These are phyloP conservation scores for Steatornis caripensis DNA, from an alignment of 2,113 vertebrate species.

Conservation along the genomic window DNA sequence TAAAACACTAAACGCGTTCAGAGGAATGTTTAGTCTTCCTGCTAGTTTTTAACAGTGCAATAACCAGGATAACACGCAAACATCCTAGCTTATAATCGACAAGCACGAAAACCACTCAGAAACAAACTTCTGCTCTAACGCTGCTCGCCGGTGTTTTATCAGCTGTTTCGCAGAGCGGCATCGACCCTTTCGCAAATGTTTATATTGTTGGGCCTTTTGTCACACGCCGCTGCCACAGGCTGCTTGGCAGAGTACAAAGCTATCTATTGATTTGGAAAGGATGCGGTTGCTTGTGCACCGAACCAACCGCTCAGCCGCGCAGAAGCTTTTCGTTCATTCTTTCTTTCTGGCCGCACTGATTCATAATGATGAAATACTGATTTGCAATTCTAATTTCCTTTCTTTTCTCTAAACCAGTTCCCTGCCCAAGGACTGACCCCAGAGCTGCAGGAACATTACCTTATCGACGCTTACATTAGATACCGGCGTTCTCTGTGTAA, in stretches of 20 bases:
- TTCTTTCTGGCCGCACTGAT: background rate
- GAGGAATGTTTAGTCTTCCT: background rate
- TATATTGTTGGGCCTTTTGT: background rate
- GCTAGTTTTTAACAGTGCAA: background rate
- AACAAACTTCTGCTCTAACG: background rate
- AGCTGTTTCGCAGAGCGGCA: background rate
- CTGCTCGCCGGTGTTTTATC: background rate
- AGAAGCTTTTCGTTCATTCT: background rate
- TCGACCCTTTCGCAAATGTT: background rate
- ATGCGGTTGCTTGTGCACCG: constrained; percentile 7
- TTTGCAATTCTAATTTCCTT: constrained; percentile 30
- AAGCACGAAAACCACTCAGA: background rate
- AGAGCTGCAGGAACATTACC: background rate
- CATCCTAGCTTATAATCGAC: background rate
- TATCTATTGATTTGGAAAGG: background rate
- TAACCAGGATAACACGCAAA: background rate
- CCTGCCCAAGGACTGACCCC: background rate
- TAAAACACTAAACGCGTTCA: background rate
- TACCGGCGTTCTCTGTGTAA: rapidly evolving
- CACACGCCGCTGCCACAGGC: background rate
- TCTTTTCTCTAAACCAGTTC: background rate
- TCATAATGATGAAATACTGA: background rate
- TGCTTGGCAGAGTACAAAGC: background rate
- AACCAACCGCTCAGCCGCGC: background rate
- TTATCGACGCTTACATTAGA: background rate